phyloP scores from a whole-genome alignment of 2,888 invertebrate genomes.

The Monoplex corrugatus region DNA sequence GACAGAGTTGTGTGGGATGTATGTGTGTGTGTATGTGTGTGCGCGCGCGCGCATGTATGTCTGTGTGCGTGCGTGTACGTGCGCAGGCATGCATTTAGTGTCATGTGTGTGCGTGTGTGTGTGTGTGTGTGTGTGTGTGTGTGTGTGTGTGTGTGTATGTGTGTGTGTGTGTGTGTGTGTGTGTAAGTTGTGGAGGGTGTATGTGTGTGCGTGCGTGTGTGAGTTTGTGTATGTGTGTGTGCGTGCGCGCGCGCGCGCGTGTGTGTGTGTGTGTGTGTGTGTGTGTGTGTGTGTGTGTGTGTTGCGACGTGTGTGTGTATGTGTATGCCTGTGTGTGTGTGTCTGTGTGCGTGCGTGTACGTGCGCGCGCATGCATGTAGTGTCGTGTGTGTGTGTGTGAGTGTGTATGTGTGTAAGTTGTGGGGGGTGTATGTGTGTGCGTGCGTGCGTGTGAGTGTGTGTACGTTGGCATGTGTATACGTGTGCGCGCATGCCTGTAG shows the following conservation, averaged over 20 bases:
- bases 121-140: slow-evolving; percentile 16
- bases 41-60: no score
- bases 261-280: background rate
- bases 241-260: background rate
- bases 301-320: background rate
- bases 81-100: no score
- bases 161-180: background rate
- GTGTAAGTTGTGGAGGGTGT: background rate
- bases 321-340: background rate
- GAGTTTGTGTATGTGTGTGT: background rate
- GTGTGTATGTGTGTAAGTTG: no score
- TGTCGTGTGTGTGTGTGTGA: no score
- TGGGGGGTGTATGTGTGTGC: no score
- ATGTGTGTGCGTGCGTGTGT: background rate
- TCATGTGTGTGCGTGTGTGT: background rate
- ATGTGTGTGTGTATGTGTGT: no score
- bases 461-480: no score
- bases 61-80: no score
- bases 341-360: background rate
- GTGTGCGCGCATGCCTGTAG: no score
- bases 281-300: background rate
- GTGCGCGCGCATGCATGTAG: no score
- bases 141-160: slow-evolving; percentile 15
- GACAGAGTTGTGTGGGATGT: no score
- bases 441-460: no score